Conservation (phyloP, 2,113 vertebrate genomes). For the Lynx canadensis region DNA sequence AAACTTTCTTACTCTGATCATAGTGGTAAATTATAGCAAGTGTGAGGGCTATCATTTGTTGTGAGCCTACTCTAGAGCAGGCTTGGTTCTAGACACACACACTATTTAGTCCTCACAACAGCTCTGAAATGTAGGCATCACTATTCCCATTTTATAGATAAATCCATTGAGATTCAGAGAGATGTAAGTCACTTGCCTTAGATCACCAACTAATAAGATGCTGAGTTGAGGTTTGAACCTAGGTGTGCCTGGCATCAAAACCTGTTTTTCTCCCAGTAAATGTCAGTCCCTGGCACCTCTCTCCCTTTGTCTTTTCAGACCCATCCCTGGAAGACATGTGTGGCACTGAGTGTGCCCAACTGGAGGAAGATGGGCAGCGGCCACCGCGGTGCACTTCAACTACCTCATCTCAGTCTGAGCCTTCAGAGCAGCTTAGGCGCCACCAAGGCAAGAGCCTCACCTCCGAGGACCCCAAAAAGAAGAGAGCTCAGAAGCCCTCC, state of each 20-base stretch:
- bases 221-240: constrained; percentile 1
- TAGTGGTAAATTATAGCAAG: not conserved
- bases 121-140: not conserved
- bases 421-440: constrained; percentile 89
- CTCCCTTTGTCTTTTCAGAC: constrained; percentile 84
- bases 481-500: constrained; percentile 90
- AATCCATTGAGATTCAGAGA: not conserved
- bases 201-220: not conserved
- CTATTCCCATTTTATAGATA: not conserved
- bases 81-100: not conserved
- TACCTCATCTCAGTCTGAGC: constrained; percentile 94
- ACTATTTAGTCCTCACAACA: not conserved
- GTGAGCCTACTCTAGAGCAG: not conserved
- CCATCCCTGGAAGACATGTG: constrained; percentile 89
- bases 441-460: constrained; percentile 89
- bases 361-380: constrained; percentile 89
- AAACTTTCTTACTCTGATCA: not conserved
- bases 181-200: not conserved
- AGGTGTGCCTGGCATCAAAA: not conserved
- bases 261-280: not conserved
- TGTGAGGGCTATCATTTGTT: not conserved
- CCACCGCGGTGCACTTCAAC: constrained; percentile 92
- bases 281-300: not conserved
- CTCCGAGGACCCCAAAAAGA: constrained; percentile 92
- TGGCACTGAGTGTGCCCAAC: constrained; percentile 87